Conservation (phyloP, 2,113 vertebrate species). For the Eulemur rufifrons region DNA sequence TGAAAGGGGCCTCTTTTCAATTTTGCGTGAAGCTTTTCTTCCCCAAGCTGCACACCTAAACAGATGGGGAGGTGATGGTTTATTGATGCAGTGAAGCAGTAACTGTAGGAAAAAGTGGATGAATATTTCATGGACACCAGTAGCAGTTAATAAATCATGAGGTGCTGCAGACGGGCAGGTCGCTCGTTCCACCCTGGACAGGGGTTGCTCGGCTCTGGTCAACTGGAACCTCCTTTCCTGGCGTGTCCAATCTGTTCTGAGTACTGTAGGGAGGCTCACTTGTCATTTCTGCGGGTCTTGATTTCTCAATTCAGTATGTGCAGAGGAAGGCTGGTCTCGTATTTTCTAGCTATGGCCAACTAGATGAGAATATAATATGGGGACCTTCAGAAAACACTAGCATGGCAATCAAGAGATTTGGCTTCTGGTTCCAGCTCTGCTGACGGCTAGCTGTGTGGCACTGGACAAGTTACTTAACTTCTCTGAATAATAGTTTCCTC, state of each 20-base stretch:
- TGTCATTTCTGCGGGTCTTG: neutral
- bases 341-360: neutral
- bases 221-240: neutral
- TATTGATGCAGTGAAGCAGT: neutral
- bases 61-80: neutral
- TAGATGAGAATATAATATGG: neutral
- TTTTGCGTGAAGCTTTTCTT: neutral
- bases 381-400: neutral
- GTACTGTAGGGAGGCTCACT: neutral
- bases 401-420: neutral
- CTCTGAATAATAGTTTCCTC: neutral
- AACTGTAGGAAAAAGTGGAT: neutral
- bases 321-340: neutral
- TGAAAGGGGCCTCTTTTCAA: neutral
- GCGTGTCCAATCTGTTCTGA: neutral
- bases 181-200: neutral
- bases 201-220: neutral
- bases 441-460: neutral
- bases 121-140: slow-evolving; percentile 62
- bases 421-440: neutral
- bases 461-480: neutral
- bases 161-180: neutral
- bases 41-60: neutral
- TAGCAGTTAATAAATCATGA: slow-evolving; percentile 64
- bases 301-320: neutral